phyloP scores from a whole-genome alignment of 2,113 vertebrate species.

The Callionymus lyra region DNA sequence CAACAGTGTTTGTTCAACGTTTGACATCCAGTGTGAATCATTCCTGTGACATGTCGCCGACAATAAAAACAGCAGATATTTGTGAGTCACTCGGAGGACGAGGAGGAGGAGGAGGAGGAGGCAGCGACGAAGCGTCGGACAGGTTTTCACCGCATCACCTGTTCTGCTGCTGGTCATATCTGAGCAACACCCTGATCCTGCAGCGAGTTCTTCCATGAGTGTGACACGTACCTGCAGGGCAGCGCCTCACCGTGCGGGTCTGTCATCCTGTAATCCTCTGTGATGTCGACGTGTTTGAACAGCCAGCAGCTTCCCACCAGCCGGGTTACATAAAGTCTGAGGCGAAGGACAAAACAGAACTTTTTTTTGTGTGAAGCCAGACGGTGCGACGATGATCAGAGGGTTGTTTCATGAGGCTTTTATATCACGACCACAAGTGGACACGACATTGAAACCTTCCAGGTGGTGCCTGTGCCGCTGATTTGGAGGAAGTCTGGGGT shows the following conservation, averaged over 20 bases:
- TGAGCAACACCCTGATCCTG: slow-evolving; percentile 12
- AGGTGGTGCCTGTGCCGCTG: too few species aligned
- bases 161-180: slow-evolving; percentile 22
- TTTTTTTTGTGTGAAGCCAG: too few species aligned
- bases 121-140: slow-evolving; percentile 21
- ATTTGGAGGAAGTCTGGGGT: too few species aligned
- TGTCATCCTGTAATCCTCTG: slow-evolving; percentile 38
- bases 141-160: slow-evolving; percentile 32
- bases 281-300: slow-evolving; percentile 57
- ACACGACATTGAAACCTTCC: too few species aligned
- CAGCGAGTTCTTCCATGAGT: slow-evolving; percentile 7
- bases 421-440: too few species aligned
- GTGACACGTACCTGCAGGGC: slow-evolving; percentile 30
- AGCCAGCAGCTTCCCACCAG: slow-evolving; percentile 58
- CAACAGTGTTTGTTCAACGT: too few species aligned
- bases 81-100: slow-evolving; percentile 34
- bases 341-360: slow-evolving; percentile 5
- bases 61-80: too few species aligned
- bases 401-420: too few species aligned
- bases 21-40: not conserved
- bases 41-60: not conserved
- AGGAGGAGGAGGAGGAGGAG: slow-evolving; percentile 36
- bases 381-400: too few species aligned
- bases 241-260: slow-evolving; percentile 42
- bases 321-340: slow-evolving; percentile 37